These are phyloP conservation scores for Brachyopa scutellaris DNA, from an alignment of 2,888 invertebrate genomes.

Conservation along the genomic window DNA sequence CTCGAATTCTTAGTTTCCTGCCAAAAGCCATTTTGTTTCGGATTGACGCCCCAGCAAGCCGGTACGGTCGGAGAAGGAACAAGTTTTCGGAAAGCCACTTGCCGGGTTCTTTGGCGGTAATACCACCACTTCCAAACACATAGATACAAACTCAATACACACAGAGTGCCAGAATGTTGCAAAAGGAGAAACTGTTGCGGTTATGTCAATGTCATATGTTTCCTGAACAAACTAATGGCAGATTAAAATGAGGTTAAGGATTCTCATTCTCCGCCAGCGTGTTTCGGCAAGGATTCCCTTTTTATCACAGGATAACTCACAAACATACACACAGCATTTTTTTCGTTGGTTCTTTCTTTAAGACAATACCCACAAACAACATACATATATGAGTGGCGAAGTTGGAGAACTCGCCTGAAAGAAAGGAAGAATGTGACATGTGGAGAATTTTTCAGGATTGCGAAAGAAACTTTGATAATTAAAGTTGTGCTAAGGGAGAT, in stretches of 20 bases:
- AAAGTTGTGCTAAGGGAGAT: conserved; percentile 56
- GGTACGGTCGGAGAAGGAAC: conserved; percentile 21
- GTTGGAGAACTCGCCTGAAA: conserved; percentile 38
- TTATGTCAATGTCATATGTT: conserved; percentile 72
- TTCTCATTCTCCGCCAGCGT: conserved; percentile 21
- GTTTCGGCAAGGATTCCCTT: conserved; percentile 15
- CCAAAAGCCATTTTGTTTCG: conserved; percentile 63
- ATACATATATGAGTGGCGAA: conserved; percentile 9
- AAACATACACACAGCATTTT: not conserved
- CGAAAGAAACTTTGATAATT: conserved; percentile 68
- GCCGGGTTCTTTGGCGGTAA: conserved; percentile 40
- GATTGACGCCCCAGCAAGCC: conserved; percentile 62
- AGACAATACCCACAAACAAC: conserved; percentile 27
- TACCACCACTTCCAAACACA: conserved; percentile 20
- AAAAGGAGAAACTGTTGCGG: conserved; percentile 61
- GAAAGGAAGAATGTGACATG: conserved; percentile 60
- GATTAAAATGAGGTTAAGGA: conserved; percentile 70
- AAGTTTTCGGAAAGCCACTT: conserved; percentile 61
- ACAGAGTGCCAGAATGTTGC: conserved; percentile 34
- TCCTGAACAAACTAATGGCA: conserved; percentile 67
- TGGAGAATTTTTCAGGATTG: conserved; percentile 65
- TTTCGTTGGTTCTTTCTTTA: conserved; percentile 27
- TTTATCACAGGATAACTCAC: too few species aligned
- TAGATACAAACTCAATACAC: not conserved
- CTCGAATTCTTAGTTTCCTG: conserved; percentile 58